These are phyloP conservation scores for Coelopa frigida DNA, from an alignment of 1,140 invertebrate species.

Conservation along the genomic window DNA sequence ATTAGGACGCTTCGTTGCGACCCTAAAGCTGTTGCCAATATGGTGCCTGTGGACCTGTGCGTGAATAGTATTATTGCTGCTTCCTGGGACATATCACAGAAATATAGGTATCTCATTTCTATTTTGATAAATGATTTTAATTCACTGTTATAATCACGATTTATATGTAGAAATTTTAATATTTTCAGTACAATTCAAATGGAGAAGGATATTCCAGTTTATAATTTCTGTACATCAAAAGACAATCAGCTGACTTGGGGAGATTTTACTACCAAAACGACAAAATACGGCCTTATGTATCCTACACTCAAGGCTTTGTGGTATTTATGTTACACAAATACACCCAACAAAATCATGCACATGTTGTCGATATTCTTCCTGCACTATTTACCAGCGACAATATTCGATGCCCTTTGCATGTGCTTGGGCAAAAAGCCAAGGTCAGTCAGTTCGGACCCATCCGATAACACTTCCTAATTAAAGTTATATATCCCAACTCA, in stretches of 20 bases:
- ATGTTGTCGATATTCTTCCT: slow-evolving; percentile 49
- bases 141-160: neutral
- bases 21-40: slow-evolving; percentile 58
- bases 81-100: slow-evolving; percentile 57
- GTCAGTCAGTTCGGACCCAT: too few relatives aligned
- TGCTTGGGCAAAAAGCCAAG: slow-evolving; percentile 57
- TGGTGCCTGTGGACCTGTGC: slow-evolving; percentile 81
- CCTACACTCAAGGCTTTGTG: slow-evolving; percentile 53
- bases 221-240: slow-evolving; percentile 60
- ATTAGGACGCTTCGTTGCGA: slow-evolving; percentile 63
- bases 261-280: slow-evolving; percentile 50
- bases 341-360: slow-evolving; percentile 42
- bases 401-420: slow-evolving; percentile 55
- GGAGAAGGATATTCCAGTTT: slow-evolving; percentile 49
- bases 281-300: slow-evolving; percentile 46
- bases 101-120: slow-evolving; percentile 48
- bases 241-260: slow-evolving; percentile 59
- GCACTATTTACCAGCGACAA: slow-evolving; percentile 59
- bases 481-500: too few relatives aligned
- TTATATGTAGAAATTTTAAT: neutral
- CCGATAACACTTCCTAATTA: slow-evolving; percentile 9
- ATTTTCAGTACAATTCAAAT: slow-evolving; percentile 20
- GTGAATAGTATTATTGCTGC: slow-evolving; percentile 74
- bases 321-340: slow-evolving; percentile 39
- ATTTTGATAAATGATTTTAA: too few relatives aligned